Conservation (phyloP, 1,140 invertebrate genomes). For the Achatina immaculata region DNA sequence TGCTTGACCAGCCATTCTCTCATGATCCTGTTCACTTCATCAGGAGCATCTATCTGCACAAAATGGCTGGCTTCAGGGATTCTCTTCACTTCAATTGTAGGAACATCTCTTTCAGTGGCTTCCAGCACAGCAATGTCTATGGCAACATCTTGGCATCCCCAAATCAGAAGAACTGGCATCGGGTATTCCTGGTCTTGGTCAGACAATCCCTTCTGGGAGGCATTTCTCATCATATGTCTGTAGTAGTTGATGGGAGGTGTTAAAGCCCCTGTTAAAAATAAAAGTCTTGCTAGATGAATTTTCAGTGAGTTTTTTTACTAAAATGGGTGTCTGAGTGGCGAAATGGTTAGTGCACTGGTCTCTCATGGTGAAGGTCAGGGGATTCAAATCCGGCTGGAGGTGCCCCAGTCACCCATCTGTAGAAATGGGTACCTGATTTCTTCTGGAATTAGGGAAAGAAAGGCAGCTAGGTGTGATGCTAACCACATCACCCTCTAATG, state of each 20-base stretch:
- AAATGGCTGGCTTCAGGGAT: slow-evolving; percentile 80
- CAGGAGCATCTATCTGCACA: slow-evolving; percentile 82
- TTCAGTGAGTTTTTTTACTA: no score
- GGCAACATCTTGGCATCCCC: slow-evolving; percentile 19
- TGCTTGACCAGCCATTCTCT: slow-evolving; percentile 72
- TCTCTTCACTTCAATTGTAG: slow-evolving; percentile 77
- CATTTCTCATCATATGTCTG: background rate
- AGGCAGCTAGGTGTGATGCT: no score
- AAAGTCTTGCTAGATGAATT: no score
- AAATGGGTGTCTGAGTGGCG: no score
- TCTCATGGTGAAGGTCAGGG: no score
- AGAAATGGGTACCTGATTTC: no score
- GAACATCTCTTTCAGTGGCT: background rate
- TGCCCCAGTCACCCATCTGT: no score
- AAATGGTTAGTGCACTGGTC: no score
- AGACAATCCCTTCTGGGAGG: no score
- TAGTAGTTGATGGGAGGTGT: slow-evolving; percentile 17
- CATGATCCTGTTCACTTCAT: slow-evolving; percentile 79
- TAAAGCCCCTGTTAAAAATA: background rate
- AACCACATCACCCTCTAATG: no score
- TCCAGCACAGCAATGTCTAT: background rate
- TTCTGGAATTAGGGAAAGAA: no score
- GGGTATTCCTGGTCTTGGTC: background rate
- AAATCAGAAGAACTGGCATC: slow-evolving; percentile 23
- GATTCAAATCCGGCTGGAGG: no score